Base-by-base conservation (phyloP, 2,113 vertebrate species). In the Meriones unguiculatus region DNA sequence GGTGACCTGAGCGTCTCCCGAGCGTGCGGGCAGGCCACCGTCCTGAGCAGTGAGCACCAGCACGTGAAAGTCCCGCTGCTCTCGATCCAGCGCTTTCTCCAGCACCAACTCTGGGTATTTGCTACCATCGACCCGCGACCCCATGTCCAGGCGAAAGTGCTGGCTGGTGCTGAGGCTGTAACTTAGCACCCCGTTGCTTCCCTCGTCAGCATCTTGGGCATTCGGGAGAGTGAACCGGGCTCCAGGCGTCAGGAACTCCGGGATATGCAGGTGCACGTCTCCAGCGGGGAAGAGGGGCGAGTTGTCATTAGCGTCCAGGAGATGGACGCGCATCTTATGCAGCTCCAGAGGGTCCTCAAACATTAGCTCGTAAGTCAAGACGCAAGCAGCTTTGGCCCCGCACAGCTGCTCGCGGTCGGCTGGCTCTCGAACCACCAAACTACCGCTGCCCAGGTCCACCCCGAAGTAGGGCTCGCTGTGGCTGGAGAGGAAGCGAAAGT, bases 271-370 rank as follows among this genome's bases (percentile, higher is more conserved):
- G n/a, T 95, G 98, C 92, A 98, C 97, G 24, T 98, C 98, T 18
- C 94, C 96, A 14, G 98, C 97, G 20, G 98, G 96, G 94, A 99
- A 99, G 67, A 78, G 89, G 32, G 98, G 99, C 4, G 98, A 97
- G 97, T 99, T 98, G 97, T 98, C 99, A 78, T 99, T 99, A 93
- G 98, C 89, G 88, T 99, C 99, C 96, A 98, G 94, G 85, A 99
- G 93, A 93, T 98, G 98, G 93, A 99, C 97, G 64, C 96, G 97
- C 81, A 99, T 57, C 82, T 98, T 98, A 87, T 98, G 98, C 85
- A 99, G 98, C 96, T 99, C 98, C 90, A 99, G 94, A 59, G 98
- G 98, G 59, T 98, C 98, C 98, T 99, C 96, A 24, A 99, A 97
- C 59, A 99, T 97, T 1, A 99, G 98, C 90, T 99, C 98, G 4